Percentiles rank a stretch among this genome's conserved stretches.
phyloP scores from a whole-genome alignment of 2,888 invertebrate species.

The Spatulosminthurus flaviceps region DNA sequence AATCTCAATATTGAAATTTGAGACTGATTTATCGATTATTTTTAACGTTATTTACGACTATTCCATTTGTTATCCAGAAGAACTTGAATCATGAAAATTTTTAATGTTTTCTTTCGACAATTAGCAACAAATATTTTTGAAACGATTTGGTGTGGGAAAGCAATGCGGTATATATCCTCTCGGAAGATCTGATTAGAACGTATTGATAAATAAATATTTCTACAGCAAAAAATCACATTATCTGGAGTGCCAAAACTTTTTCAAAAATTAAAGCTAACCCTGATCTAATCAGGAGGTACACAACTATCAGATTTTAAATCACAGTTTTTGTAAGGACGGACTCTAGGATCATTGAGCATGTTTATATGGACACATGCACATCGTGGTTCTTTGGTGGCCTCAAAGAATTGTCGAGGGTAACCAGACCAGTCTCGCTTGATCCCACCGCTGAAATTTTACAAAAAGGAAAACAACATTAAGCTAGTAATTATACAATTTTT shows the following conservation, averaged over 20 bases:
- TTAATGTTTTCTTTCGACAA: too few relatives aligned
- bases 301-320: slow-evolving; percentile 36
- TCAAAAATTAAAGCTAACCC: slow-evolving; percentile 2
- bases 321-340: slow-evolving; percentile 54
- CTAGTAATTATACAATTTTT: neutral
- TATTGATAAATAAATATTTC: neutral
- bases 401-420: slow-evolving; percentile 83
- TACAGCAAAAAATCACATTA: neutral
- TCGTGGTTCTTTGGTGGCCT: slow-evolving; percentile 74
- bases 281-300: slow-evolving; percentile 28
- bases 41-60: too few relatives aligned
- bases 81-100: too few relatives aligned
- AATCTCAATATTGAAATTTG: too few relatives aligned
- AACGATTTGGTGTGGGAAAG: too few relatives aligned
- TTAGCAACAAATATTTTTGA: too few relatives aligned
- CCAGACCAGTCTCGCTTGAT: slow-evolving; percentile 87
- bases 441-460: slow-evolving; percentile 79
- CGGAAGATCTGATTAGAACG: too few relatives aligned
- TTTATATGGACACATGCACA: slow-evolving; percentile 81
- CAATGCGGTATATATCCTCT: too few relatives aligned
- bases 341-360: slow-evolving; percentile 55
- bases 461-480: slow-evolving; percentile 53
- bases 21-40: too few relatives aligned
- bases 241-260: neutral
- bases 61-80: too few relatives aligned